Percentiles rank a stretch among this genome's conserved stretches.
Conservation (phyloP, 2,888 invertebrate genomes). For the Thumatha senex region DNA sequence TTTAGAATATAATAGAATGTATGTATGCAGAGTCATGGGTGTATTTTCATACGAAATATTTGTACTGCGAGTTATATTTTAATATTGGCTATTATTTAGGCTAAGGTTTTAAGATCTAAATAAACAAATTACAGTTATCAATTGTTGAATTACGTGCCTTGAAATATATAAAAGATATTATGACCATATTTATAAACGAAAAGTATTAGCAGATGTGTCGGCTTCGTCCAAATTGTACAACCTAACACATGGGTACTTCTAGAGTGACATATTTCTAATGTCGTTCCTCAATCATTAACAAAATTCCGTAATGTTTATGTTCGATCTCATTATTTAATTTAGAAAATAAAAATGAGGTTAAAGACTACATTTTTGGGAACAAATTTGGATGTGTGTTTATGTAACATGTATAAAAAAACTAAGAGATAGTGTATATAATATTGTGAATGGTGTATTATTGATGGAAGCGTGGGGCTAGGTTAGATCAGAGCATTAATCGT, state of each 20-base stretch:
- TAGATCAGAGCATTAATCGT: constrained; percentile 68
- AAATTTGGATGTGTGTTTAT: constrained; percentile 82
- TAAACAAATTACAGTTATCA: constrained; percentile 69
- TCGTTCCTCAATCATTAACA: constrained; percentile 59
- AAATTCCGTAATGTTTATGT: constrained; percentile 77
- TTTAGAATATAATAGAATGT: constrained; percentile 69
- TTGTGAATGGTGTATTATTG: constrained; percentile 80
- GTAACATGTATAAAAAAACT: constrained; percentile 72
- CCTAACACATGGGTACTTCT: constrained; percentile 40
- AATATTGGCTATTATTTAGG: constrained; percentile 80
- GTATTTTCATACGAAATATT: constrained; percentile 81
- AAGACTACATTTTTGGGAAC: constrained; percentile 83
- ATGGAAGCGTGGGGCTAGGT: constrained; percentile 54
- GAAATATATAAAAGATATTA: constrained; percentile 64
- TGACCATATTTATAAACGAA: constrained; percentile 65
- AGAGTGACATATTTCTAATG: constrained; percentile 42
- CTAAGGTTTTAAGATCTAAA: constrained; percentile 70
- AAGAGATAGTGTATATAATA: constrained; percentile 77
- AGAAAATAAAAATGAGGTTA: constrained; percentile 79
- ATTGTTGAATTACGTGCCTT: constrained; percentile 80
- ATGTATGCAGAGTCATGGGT: constrained; percentile 77
- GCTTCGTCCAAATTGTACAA: constrained; percentile 58
- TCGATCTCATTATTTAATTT: constrained; percentile 83
- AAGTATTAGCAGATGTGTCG: constrained; percentile 52
- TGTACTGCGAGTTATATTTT: constrained; percentile 75